Evolutionary conservation across 37 sponge, comb jelly and placozoan species (phyloP).

Genomic region (Corticium candelabrum): DNA sequence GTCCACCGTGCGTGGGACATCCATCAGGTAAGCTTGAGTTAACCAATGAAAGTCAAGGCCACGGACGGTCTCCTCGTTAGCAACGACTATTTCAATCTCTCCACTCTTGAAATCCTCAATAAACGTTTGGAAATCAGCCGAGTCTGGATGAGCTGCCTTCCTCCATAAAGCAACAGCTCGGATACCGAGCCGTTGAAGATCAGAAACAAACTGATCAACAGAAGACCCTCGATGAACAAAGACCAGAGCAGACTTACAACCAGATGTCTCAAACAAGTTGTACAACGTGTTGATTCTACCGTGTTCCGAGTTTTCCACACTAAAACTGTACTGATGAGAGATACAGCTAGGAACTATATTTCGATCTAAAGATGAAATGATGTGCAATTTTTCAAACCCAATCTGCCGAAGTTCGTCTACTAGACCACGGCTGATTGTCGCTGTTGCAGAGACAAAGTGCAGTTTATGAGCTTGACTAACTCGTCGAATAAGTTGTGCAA

Average conservation of each 20-base stretch:
- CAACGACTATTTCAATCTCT: constrained; percentile 31
- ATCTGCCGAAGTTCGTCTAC: no score
- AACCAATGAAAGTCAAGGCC: constrained; percentile 62
- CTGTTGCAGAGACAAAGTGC: no score
- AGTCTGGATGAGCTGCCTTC: background rate
- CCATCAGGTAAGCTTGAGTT: constrained; percentile 22
- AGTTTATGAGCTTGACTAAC: no score
- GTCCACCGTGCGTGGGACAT: constrained; percentile 43
- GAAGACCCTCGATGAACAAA: constrained; percentile 38
- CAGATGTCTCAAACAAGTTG: no score
- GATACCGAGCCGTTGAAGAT: constrained; percentile 20
- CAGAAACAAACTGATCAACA: constrained; percentile 29
- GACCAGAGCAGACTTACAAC: constrained; percentile 30
- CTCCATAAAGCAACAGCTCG: constrained; percentile 32
- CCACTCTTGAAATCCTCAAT: constrained; percentile 32
- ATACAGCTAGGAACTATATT: no score
- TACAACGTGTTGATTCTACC: no score
- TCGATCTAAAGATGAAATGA: no score
- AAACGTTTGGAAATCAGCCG: constrained; percentile 27
- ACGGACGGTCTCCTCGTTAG: constrained; percentile 57
- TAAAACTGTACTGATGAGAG: no score
- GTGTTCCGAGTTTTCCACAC: no score
- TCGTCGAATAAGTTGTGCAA: no score
- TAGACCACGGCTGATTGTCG: no score
- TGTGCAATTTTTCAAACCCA: no score